Evolutionary conservation across 1,140 invertebrate species (phyloP).

Genomic region (Drosophila pseudoobscura): DNA sequence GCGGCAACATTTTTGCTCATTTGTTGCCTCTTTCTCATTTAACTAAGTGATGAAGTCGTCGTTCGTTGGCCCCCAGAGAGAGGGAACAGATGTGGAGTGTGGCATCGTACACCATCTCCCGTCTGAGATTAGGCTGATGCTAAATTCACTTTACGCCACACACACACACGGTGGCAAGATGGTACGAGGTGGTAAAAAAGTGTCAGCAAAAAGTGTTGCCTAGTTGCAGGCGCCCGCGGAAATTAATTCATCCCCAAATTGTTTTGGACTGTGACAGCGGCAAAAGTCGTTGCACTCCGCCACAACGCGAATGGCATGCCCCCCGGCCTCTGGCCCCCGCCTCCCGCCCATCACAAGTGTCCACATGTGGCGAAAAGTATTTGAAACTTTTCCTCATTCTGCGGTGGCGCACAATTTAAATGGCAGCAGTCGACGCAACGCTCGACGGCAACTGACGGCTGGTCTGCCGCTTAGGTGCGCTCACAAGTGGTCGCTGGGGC

Average conservation of each 20-base stretch:
- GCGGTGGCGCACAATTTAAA: conserved; percentile 71
- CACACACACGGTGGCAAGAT: conserved; percentile 2
- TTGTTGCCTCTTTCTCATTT: conserved; percentile 71
- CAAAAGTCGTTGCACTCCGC: conserved; percentile 71
- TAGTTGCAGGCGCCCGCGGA: conserved; percentile 20
- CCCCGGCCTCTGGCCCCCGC: neutral
- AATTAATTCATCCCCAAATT: conserved; percentile 61
- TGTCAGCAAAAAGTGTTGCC: conserved; percentile 31
- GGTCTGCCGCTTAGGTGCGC: conserved; percentile 74
- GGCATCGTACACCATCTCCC: neutral
- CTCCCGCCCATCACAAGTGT: conserved; percentile 51
- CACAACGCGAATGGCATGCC: conserved; percentile 24
- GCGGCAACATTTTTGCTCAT: conserved; percentile 64
- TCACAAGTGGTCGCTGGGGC: conserved; percentile 69
- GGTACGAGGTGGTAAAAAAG: conserved; percentile 3
- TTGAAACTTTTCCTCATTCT: conserved; percentile 57
- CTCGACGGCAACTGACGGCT: conserved; percentile 44
- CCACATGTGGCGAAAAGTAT: conserved; percentile 64
- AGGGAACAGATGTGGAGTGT: conserved; percentile 6
- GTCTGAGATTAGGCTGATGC: conserved; percentile 59
- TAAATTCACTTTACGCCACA: conserved; percentile 52
- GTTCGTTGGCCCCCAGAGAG: conserved; percentile 51
- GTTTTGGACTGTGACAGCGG: conserved; percentile 54
- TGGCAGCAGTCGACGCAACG: conserved; percentile 56
- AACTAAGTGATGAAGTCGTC: conserved; percentile 75